Percentiles rank a stretch among this genome's conserved stretches.
phyloP scores from a whole-genome alignment of 1,140 invertebrate genomes.

The Euschistus heros region DNA sequence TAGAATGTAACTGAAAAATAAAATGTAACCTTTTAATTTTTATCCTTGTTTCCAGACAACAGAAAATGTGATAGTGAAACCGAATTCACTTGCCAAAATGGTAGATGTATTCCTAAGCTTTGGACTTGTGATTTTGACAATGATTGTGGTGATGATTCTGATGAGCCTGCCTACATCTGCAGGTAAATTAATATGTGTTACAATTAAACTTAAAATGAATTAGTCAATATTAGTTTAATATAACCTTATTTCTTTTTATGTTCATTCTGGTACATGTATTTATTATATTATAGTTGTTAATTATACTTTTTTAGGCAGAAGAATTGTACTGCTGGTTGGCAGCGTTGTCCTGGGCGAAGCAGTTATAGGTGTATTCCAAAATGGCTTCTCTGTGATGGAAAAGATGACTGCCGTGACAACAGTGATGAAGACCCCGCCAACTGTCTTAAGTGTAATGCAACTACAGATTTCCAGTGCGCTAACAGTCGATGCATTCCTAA shows the following conservation, averaged over 20 bases:
- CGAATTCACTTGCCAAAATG: conserved; percentile 80
- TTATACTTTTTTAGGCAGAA: conserved; percentile 42
- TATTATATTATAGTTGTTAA: too few species aligned
- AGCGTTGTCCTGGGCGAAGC: conserved; percentile 74
- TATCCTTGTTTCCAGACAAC: conserved; percentile 47
- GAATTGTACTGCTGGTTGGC: conserved; percentile 86
- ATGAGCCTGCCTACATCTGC: conserved; percentile 87
- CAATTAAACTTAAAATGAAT: too few species aligned
- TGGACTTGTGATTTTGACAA: conserved; percentile 95
- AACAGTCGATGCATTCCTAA: conserved; percentile 89
- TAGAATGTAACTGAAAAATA: not conserved
- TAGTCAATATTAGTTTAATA: too few species aligned
- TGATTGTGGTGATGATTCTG: conserved; percentile 87
- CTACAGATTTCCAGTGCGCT: conserved; percentile 83
- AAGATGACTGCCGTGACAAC: conserved; percentile 81
- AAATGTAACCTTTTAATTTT: not conserved
- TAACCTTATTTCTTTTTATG: too few species aligned
- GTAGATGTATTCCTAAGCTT: conserved; percentile 86
- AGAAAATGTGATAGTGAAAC: conserved; percentile 68
- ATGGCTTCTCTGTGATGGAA: conserved; percentile 91
- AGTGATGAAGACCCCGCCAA: conserved; percentile 80
- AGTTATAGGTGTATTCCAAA: conserved; percentile 91
- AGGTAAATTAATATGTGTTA: conserved; percentile 33
- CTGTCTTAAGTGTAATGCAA: conserved; percentile 76
- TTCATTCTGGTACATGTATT: too few species aligned